Percentiles rank a stretch among this genome's conserved stretches.
phyloP scores from a whole-genome alignment of 2,888 invertebrate species.

The Drosophila histrio region DNA sequence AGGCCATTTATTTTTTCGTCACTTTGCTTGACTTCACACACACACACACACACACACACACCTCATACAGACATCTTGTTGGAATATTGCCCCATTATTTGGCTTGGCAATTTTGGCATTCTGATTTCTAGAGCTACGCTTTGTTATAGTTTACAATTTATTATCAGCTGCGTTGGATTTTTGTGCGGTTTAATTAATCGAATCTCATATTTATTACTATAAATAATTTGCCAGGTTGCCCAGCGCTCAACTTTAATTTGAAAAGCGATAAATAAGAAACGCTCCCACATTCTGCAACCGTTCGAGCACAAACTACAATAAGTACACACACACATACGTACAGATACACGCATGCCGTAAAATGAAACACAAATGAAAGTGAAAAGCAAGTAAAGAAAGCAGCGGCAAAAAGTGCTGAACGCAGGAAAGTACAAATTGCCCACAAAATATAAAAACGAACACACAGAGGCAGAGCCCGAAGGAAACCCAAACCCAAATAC shows the following conservation, averaged over 20 bases:
- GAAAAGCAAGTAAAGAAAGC: slow-evolving; percentile 72
- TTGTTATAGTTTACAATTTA: slow-evolving; percentile 43
- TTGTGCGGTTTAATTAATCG: slow-evolving; percentile 56
- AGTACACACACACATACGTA: slow-evolving; percentile 29
- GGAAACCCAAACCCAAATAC: slow-evolving; percentile 13
- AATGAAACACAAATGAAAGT: slow-evolving; percentile 75
- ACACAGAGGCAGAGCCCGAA: slow-evolving; percentile 14
- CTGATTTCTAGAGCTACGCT: slow-evolving; percentile 29
- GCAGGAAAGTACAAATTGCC: slow-evolving; percentile 81
- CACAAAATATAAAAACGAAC: slow-evolving; percentile 72
- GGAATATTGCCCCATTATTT: slow-evolving; percentile 3
- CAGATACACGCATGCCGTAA: slow-evolving; percentile 55
- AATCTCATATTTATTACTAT: slow-evolving; percentile 66
- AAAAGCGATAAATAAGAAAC: slow-evolving; percentile 76
- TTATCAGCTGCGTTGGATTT: slow-evolving; percentile 33
- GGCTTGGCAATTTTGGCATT: slow-evolving; percentile 18
- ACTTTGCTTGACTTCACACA: slow-evolving; percentile 15
- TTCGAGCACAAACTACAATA: slow-evolving; percentile 55
- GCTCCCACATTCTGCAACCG: slow-evolving; percentile 38
- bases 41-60: slow-evolving; percentile 16
- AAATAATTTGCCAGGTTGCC: slow-evolving; percentile 64
- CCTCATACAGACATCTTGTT: slow-evolving; percentile 2
- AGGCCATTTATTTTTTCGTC: slow-evolving; percentile 17
- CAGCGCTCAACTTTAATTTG: slow-evolving; percentile 76
- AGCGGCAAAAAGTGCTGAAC: slow-evolving; percentile 73